Percentiles rank a stretch among this genome's conserved stretches.
Evolutionary conservation across 1,140 invertebrate genomes (phyloP).

Genomic region (Platorchestia sp.): DNA sequence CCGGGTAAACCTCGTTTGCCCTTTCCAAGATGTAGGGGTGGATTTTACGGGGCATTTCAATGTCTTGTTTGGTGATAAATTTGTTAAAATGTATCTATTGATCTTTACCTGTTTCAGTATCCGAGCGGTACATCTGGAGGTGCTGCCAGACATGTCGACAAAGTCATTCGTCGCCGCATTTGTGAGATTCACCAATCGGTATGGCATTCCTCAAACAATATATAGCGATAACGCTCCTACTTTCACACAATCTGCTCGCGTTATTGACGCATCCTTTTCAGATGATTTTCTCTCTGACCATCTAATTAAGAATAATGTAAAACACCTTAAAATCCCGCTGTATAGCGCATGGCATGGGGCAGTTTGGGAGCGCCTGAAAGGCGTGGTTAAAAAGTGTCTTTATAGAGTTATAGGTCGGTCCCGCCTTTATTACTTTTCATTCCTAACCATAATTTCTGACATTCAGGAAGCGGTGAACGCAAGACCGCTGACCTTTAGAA

Average conservation of each 20-base stretch:
- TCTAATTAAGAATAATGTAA: background rate
- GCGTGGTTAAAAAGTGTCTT: background rate
- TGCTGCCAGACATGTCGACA: slow-evolving; percentile 7
- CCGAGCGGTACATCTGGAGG: background rate
- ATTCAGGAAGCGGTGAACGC: slow-evolving; percentile 32
- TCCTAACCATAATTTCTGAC: background rate
- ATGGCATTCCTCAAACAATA: background rate
- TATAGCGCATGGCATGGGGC: background rate
- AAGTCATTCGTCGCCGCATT: background rate
- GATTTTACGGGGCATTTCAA: slow-evolving; percentile 24
- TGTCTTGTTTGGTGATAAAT: background rate
- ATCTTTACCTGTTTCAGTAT: background rate
- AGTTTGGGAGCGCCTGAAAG: background rate
- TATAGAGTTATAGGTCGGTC: background rate
- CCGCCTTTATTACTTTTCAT: background rate
- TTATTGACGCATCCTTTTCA: background rate
- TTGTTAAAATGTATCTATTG: background rate
- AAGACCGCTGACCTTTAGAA: background rate
- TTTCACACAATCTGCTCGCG: background rate
- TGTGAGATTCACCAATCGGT: background rate
- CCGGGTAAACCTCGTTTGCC: background rate
- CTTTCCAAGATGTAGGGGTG: background rate
- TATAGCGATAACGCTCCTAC: slow-evolving; percentile 39
- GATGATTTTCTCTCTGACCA: background rate
- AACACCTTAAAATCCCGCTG: background rate